Evolutionary conservation across 2,888 invertebrate genomes (phyloP), one percentile per base, ranked within the genome.

Genomic region (Diplolepis rosae): DNA sequence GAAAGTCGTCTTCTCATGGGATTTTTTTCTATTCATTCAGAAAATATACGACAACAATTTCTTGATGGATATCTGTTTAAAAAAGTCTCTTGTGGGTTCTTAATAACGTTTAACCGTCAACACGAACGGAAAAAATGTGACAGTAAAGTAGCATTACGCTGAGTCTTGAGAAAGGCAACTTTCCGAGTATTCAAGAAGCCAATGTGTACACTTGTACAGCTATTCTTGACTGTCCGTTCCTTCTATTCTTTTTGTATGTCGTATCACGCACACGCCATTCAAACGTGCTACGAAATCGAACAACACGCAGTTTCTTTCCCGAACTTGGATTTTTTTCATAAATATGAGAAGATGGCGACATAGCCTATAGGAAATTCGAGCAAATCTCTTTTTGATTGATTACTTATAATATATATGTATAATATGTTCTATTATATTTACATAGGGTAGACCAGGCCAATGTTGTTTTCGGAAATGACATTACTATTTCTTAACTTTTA

Each of bases 231-330:
- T n/a, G n/a, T 61, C 39, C 61, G 32, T 61, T 61, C 35, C 11
- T 39, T 61, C 39, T 15, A 61, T 61, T 61, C 61, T 61, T 61
- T 56, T 48, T 22, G 45, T 48, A 48, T 48, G 45, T 22, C 45
- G 45, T 6, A 52, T 15, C 52, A 52, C 27, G 52, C 52, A 52
- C 27, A 28, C 52, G 28, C n/a, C 28, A 39, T 45, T 35, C 24
- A 28, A 32, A 67, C 67, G 70, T 70, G 70, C 56, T 50, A 48
- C 30, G 66, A 70, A 70, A 70, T 56, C 42, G 13, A 70, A 39
- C 9, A 48, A 61, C 9, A 56, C 54, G 22, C 27, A 9, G 52
- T 52, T 52, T 52, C 28, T 28, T 27, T n/a, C 28, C n/a, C 28
- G n/a, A 27, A 52, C 28, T 52, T 52, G 27, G 52, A 5, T 9